These are phyloP conservation scores for Enteromius fasciolatus DNA, from an alignment of 2,797 vertebrate genomes.

Conservation along the genomic window DNA sequence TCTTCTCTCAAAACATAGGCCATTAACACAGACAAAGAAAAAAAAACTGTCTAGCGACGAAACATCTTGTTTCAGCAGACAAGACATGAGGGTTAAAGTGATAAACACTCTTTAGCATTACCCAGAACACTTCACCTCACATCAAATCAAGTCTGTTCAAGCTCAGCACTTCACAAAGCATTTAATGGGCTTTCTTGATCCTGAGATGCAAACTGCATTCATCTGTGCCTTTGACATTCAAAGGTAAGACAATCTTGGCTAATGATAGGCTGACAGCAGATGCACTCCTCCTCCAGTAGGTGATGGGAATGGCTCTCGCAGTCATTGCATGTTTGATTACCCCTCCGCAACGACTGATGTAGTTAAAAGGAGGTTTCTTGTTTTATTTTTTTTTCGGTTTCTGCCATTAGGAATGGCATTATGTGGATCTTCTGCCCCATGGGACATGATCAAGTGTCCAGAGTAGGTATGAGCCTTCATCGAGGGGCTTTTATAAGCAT, in stretches of 20 bases:
- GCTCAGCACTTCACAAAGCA: slow-evolving; percentile 31
- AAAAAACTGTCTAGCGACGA: slow-evolving; percentile 31
- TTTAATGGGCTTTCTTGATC: slow-evolving; percentile 39
- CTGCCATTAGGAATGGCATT: slow-evolving; percentile 59
- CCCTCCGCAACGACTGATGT: slow-evolving; percentile 53
- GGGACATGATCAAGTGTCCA: slow-evolving; percentile 58
- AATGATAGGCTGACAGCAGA: slow-evolving; percentile 55
- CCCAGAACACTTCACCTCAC: slow-evolving; percentile 39
- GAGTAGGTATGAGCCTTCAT: slow-evolving; percentile 42
- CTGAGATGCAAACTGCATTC: slow-evolving; percentile 48
- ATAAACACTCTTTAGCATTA: slow-evolving; percentile 46
- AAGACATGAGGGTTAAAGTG: slow-evolving; percentile 33
- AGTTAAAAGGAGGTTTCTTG: slow-evolving; percentile 53
- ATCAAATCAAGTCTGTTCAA: slow-evolving; percentile 44
- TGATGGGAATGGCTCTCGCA: slow-evolving; percentile 59
- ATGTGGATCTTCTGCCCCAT: slow-evolving; percentile 43
- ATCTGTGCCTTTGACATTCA: slow-evolving; percentile 56
- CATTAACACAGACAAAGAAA: slow-evolving; percentile 39
- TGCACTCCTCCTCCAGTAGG: slow-evolving; percentile 49
- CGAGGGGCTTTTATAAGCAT: slow-evolving; percentile 46
- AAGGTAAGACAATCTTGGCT: slow-evolving; percentile 57
- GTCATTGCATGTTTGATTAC: slow-evolving; percentile 52
- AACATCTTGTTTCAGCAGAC: slow-evolving; percentile 39
- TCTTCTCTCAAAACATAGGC: slow-evolving; percentile 24
- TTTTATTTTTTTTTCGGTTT: slow-evolving; percentile 46